Percentiles rank a stretch among this genome's conserved stretches.
Conservation (phyloP, 2,797 vertebrate species). For the Anguilla pacifica region DNA sequence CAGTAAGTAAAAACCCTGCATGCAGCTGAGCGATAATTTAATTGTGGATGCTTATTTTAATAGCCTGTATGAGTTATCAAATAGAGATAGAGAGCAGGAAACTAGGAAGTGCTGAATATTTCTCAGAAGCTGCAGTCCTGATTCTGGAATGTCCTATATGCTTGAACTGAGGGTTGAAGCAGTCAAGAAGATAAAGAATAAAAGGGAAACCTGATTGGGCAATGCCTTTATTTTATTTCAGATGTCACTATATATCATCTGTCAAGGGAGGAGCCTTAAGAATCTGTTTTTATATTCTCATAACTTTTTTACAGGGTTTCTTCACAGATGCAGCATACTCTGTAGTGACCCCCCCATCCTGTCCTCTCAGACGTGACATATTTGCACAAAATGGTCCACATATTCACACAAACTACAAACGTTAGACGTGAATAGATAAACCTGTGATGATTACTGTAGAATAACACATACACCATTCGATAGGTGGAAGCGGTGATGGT, state of each 20-base stretch:
- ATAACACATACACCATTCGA: not conserved
- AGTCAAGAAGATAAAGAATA: not conserved
- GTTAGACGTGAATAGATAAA: not conserved
- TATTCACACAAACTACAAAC: not conserved
- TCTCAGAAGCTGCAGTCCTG: not conserved
- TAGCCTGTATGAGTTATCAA: not conserved
- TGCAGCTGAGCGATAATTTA: not conserved
- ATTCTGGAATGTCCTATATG: not conserved
- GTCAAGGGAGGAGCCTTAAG: not conserved
- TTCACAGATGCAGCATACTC: not conserved
- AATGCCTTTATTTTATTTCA: conserved; percentile 1
- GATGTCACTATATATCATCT: not conserved
- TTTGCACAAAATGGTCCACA: not conserved
- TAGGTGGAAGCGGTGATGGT: not conserved
- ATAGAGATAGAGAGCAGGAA: not conserved
- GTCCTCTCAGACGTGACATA: not conserved
- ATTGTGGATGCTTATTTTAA: not conserved
- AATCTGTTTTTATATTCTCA: not conserved
- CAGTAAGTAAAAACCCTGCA: not conserved
- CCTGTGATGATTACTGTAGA: not conserved
- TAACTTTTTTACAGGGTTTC: not conserved
- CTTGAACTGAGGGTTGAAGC: not conserved
- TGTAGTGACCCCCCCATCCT: not conserved
- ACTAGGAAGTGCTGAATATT: not conserved
- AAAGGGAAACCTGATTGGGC: not conserved